These are phyloP conservation scores for Seira ritae DNA, from an alignment of 2,888 invertebrate genomes.

Conservation along the genomic window DNA sequence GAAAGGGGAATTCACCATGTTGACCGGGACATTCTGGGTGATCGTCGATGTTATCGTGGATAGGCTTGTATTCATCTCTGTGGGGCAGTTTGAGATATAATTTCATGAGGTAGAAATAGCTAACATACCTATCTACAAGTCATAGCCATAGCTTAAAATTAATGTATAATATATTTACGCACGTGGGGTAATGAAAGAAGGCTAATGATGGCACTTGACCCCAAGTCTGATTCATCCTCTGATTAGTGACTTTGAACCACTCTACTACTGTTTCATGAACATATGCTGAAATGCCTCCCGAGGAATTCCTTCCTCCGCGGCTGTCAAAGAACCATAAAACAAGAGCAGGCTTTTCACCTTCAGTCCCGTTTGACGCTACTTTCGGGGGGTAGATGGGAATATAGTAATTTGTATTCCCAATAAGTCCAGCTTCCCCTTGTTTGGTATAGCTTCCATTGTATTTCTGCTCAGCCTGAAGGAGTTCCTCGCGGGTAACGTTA, in stretches of 20 bases:
- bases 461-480: constrained; percentile 61
- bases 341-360: constrained; percentile 33
- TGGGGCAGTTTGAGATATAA: neutral
- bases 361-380: neutral
- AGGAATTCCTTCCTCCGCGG: constrained; percentile 60
- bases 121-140: neutral
- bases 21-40: constrained; percentile 69
- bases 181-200: constrained; percentile 69
- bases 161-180: neutral
- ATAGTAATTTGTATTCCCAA: constrained; percentile 65
- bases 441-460: constrained; percentile 54
- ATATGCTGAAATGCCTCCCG: constrained; percentile 64
- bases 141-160: neutral
- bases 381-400: constrained; percentile 64
- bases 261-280: constrained; percentile 66
- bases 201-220: constrained; percentile 63
- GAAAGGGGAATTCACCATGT: constrained; percentile 51
- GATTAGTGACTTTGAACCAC: constrained; percentile 56
- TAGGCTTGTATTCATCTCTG: constrained; percentile 61
- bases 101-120: neutral
- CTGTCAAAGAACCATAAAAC: constrained; percentile 68
- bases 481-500: constrained; percentile 60
- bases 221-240: constrained; percentile 52
- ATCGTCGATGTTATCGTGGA: constrained; percentile 56
- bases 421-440: constrained; percentile 54